Evolutionary conservation across 2,113 vertebrate species (phyloP).

Genomic region (Thomomys bottae): DNA sequence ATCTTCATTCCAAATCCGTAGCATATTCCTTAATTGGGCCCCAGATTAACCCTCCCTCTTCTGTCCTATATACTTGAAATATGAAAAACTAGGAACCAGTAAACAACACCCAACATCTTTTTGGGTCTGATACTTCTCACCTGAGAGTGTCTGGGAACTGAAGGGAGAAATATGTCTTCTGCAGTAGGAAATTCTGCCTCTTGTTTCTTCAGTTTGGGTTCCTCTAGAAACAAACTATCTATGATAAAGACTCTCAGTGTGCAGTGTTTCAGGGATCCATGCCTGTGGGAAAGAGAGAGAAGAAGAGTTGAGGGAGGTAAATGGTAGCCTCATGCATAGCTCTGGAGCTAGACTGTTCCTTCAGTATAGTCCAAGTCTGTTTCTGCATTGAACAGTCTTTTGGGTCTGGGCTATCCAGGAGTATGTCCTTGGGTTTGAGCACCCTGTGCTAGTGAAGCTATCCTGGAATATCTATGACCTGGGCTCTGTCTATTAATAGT

Average conservation of each 20-base stretch:
- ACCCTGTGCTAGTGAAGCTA: not conserved
- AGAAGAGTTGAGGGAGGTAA: not conserved
- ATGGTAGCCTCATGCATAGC: not conserved
- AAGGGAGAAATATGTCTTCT: not conserved
- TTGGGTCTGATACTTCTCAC: not conserved
- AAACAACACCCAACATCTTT: not conserved
- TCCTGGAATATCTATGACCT: not conserved
- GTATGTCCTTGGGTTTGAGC: not conserved
- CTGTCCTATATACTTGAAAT: not conserved
- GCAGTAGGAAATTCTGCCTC: not conserved
- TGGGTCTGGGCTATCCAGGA: not conserved
- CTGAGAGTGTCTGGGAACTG: not conserved
- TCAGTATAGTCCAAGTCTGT: not conserved
- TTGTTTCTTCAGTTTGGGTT: not conserved
- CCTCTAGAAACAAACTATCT: not conserved
- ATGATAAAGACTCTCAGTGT: not conserved
- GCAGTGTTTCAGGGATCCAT: not conserved
- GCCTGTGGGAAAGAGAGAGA: not conserved
- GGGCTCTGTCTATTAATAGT: not conserved
- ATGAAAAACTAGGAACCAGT: not conserved
- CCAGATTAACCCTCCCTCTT: not conserved
- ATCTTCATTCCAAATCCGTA: not conserved
- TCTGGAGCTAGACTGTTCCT: not conserved
- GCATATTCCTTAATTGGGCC: not conserved
- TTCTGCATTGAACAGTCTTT: not conserved